A percentile compares a stretch with the other conserved stretches of the same genome.
Conservation (phyloP, 1,140 invertebrate species). For the Hirudo medicinalis region DNA sequence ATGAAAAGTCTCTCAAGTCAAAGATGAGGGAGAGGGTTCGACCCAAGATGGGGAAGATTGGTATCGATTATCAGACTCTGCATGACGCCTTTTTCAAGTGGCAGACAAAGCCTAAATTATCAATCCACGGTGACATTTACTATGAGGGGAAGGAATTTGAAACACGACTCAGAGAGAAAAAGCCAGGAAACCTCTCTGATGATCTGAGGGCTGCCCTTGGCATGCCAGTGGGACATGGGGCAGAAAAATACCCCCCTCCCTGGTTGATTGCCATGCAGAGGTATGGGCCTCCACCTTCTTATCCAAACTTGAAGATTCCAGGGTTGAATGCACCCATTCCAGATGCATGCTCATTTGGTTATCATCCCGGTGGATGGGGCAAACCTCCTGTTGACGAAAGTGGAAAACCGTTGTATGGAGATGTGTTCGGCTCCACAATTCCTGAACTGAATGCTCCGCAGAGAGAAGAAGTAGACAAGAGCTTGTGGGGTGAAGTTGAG, state of each 20-base stretch:
- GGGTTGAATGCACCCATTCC: conserved; percentile 50
- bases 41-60: conserved; percentile 97
- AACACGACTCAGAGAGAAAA: conserved; percentile 91
- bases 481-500: conserved; percentile 84
- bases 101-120: conserved; percentile 98
- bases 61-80: conserved; percentile 98
- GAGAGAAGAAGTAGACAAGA: conserved; percentile 69
- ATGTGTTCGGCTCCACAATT: conserved; percentile 70
- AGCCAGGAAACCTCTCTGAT: conserved; percentile 90
- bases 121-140: conserved; percentile 95
- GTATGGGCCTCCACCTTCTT: conserved; percentile 96
- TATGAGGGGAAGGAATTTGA: conserved; percentile 99
- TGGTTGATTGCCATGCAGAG: conserved; percentile 99
- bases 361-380: conserved; percentile 95
- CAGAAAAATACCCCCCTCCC: conserved; percentile 65
- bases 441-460: conserved; percentile 32
- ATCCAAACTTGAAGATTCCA: conserved; percentile 95
- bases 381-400: conserved; percentile 99
- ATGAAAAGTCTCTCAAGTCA: conserved; percentile 86
- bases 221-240: conserved; percentile 82
- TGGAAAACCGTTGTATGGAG: conserved; percentile 92
- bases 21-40: conserved; percentile 94
- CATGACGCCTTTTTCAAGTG: conserved; percentile 99
- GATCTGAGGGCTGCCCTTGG: conserved; percentile 89
- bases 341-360: conserved; percentile 84